Percentiles rank a stretch among this genome's conserved stretches.
Conservation (phyloP, 2,113 vertebrate genomes). For the Callorhinus ursinus region DNA sequence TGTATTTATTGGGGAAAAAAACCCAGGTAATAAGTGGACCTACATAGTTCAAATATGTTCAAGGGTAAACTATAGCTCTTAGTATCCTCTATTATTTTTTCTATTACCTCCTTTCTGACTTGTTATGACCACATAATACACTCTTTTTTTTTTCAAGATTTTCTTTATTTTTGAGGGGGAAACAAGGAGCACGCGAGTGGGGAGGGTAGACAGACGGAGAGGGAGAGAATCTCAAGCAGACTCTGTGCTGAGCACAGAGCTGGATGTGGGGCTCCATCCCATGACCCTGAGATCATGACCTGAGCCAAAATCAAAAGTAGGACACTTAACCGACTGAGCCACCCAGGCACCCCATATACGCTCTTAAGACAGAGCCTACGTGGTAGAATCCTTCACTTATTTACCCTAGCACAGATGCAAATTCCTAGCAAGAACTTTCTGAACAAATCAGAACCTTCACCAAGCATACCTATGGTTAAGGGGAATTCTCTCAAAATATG, state of each 20-base stretch:
- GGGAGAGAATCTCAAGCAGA: neutral
- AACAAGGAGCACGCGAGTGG: neutral
- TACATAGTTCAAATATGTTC: neutral
- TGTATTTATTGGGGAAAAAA: neutral
- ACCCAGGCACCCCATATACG: neutral
- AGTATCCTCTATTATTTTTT: neutral
- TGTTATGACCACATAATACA: neutral
- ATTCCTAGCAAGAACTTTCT: neutral
- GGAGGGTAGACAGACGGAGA: neutral
- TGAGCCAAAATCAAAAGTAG: neutral
- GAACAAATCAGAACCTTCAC: neutral
- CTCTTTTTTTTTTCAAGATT: neutral
- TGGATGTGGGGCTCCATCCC: neutral
- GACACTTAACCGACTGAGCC: neutral
- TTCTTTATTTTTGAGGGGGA: neutral
- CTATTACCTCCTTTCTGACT: neutral
- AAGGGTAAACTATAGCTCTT: neutral
- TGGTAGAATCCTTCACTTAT: neutral
- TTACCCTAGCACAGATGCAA: neutral
- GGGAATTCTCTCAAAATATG: conserved; percentile 14
- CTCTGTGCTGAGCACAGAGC: neutral
- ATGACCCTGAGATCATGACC: neutral
- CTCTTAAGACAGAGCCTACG: neutral
- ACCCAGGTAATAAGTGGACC: neutral
- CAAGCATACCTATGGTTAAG: neutral